Evolutionary conservation across 2,113 vertebrate species (phyloP).

Genomic region (Danionella cerebrum): DNA sequence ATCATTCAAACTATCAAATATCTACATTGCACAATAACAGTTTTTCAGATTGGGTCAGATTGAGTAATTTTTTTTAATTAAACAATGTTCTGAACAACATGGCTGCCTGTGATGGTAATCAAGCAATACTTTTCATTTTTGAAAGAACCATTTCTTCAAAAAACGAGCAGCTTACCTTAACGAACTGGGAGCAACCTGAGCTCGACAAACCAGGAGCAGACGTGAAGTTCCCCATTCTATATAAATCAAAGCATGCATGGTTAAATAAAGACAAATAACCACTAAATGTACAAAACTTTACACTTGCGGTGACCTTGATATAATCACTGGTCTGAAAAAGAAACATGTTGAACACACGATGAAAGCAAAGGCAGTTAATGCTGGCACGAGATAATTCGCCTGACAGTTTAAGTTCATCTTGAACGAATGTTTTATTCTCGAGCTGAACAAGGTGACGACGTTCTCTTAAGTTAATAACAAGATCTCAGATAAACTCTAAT

Average conservation of each 20-base stretch:
- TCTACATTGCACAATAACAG: too few species aligned
- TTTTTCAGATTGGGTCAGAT: too few species aligned
- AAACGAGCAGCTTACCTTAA: slow-evolving; percentile 50
- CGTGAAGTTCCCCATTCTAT: slow-evolving; percentile 67
- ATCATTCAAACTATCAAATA: too few species aligned
- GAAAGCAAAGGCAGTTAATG: not conserved
- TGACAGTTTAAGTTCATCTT: not conserved
- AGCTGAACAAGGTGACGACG: not conserved
- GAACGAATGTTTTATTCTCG: not conserved
- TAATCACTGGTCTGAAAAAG: not conserved
- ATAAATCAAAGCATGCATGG: slow-evolving; percentile 28
- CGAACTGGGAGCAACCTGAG: slow-evolving; percentile 48
- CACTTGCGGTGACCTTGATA: slow-evolving; percentile 5
- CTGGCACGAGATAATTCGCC: not conserved
- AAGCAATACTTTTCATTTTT: too few species aligned
- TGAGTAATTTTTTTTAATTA: too few species aligned
- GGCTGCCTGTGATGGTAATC: too few species aligned
- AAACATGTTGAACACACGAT: not conserved
- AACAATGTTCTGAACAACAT: not conserved
- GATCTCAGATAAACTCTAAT: not conserved
- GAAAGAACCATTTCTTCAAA: too few species aligned
- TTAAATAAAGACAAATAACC: not conserved
- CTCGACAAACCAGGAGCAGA: slow-evolving; percentile 46
- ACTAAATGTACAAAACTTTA: not conserved
- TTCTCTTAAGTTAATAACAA: too few species aligned